Conservation (phyloP, 2,113 vertebrate species). For the Sterrhoptilus dennistouni region DNA sequence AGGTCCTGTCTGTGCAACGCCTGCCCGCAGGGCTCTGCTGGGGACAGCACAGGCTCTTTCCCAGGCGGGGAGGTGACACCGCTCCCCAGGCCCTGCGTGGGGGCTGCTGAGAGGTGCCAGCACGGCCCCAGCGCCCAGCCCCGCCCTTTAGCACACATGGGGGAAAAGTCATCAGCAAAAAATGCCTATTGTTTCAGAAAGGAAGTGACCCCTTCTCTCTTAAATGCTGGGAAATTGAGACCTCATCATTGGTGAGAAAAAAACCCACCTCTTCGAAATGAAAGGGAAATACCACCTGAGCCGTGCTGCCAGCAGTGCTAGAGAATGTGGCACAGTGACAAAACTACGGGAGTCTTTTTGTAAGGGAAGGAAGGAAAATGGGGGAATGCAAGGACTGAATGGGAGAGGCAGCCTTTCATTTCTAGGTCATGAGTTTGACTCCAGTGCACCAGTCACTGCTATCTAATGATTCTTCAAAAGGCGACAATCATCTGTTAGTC, state of each 20-base stretch:
- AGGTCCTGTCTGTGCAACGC: fast-evolving
- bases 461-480: neutral
- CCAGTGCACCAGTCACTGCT: neutral
- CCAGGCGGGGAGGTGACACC: neutral
- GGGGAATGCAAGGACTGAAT: neutral
- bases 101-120: neutral
- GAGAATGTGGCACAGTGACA: neutral
- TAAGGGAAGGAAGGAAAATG: conserved; percentile 34
- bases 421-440: neutral
- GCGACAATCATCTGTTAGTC: neutral
- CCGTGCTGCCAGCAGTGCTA: neutral
- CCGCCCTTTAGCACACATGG: neutral
- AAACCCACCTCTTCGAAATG: neutral
- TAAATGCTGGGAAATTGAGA: conserved; percentile 50
- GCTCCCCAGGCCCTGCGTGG: fast-evolving
- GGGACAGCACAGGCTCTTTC: too few relatives aligned
- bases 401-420: neutral
- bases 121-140: neutral
- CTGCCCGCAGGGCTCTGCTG: neutral
- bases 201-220: conserved; percentile 61
- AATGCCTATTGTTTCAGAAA: conserved; percentile 70
- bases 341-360: neutral
- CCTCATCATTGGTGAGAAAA: conserved; percentile 10
- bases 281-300: conserved; percentile 56
- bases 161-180: conserved; percentile 33